These are phyloP conservation scores for Theristicus caerulescens DNA, from an alignment of 2,113 vertebrate species.

Conservation along the genomic window DNA sequence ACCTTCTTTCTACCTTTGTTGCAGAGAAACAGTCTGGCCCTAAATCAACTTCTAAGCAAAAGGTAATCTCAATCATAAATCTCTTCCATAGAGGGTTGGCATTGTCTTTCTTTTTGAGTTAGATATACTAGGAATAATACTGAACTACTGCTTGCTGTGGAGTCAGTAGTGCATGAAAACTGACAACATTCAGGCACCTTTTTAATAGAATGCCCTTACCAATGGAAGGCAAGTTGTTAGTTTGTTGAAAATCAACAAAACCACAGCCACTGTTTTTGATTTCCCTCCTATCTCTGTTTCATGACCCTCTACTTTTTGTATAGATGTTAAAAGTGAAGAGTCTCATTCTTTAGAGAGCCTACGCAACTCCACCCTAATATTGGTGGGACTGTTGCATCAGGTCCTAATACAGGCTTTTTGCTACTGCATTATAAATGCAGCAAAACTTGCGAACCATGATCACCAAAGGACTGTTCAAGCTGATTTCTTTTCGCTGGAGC, in stretches of 20 bases:
- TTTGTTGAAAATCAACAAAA: neutral
- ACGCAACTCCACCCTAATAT: neutral
- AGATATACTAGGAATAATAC: neutral
- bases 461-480: neutral
- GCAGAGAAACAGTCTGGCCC: neutral
- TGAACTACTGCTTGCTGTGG: neutral
- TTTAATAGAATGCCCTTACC: neutral
- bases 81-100: neutral
- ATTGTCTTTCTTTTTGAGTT: neutral
- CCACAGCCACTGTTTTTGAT: neutral
- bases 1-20: neutral
- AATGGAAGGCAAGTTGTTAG: neutral
- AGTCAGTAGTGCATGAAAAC: neutral
- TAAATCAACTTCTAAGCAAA: neutral
- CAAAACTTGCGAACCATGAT: neutral
- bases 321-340: neutral
- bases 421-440: neutral
- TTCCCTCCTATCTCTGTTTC: neutral
- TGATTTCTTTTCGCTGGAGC: neutral
- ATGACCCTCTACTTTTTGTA: neutral
- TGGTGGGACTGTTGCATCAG: rapidly evolving
- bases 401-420: neutral
- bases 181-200: neutral
- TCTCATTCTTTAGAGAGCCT: neutral
- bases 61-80: neutral